These are phyloP conservation scores for Gadus macrocephalus DNA, from an alignment of 2,113 vertebrate genomes.

Conservation along the genomic window DNA sequence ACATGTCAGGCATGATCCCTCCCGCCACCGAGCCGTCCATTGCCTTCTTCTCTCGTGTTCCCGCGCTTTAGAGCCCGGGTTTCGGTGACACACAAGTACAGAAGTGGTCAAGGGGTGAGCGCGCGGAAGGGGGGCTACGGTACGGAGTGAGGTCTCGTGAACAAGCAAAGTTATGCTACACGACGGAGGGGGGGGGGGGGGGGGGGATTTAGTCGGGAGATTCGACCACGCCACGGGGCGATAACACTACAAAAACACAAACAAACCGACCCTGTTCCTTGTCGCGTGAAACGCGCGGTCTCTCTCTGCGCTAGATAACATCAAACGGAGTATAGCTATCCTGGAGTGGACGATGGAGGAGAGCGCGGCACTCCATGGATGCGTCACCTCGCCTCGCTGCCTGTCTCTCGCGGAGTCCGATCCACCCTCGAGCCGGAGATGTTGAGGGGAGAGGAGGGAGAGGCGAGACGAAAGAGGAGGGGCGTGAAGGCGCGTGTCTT, in stretches of 20 bases:
- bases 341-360: neutral
- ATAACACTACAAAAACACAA: neutral
- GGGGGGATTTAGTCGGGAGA: neutral
- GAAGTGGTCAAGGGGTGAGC: constrained; percentile 24
- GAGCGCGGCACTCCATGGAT: neutral
- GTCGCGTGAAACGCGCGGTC: neutral
- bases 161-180: too few relatives aligned
- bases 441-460: neutral
- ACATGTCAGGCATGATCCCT: constrained; percentile 40
- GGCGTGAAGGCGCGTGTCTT: neutral
- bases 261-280: neutral
- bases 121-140: too few relatives aligned
- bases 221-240: neutral
- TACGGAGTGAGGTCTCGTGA: neutral
- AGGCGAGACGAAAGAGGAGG: neutral
- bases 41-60: constrained; percentile 38
- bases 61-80: constrained; percentile 20
- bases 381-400: neutral
- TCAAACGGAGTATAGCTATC: neutral
- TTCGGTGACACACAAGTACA: too few relatives aligned
- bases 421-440: neutral
- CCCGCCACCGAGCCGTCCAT: constrained; percentile 54
- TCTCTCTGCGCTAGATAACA: neutral
- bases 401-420: neutral
- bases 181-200: neutral